A percentile compares a stretch with the other conserved stretches of the same genome.
These are phyloP conservation scores for Trichonephila inaurata DNA, from an alignment of 1,140 invertebrate species.

Conservation along the genomic window DNA sequence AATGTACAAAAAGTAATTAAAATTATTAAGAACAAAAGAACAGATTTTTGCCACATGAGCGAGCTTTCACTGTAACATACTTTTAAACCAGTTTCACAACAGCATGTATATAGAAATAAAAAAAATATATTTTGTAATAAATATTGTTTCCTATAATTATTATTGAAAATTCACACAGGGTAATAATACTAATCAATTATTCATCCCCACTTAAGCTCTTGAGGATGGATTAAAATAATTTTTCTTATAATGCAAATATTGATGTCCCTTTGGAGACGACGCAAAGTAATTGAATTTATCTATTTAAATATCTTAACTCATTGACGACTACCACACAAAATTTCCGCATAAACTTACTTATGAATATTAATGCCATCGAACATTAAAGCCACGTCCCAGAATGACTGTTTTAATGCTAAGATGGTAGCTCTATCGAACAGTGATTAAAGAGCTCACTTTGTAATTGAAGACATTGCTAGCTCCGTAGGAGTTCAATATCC, in stretches of 20 bases:
- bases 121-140: no score
- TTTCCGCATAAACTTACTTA: conserved; percentile 67
- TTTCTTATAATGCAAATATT: conserved; percentile 59
- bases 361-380: conserved; percentile 70
- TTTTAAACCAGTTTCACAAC: no score
- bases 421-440: conserved; percentile 26
- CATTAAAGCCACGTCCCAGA: conserved; percentile 40
- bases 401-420: conserved; percentile 53
- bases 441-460: conserved; percentile 56
- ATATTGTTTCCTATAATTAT: background rate
- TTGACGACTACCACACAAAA: conserved; percentile 29
- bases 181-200: background rate
- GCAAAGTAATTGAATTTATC: conserved; percentile 71
- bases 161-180: background rate
- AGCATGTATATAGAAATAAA: no score
- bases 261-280: conserved; percentile 3
- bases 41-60: no score
- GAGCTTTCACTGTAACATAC: no score
- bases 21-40: no score
- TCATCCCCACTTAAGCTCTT: background rate
- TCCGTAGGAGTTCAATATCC: background rate
- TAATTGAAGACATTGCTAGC: conserved; percentile 47
- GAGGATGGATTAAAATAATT: conserved; percentile 43
- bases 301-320: conserved; percentile 67
- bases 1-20: no score